Base-by-base conservation (phyloP, 2,888 invertebrate species). In the Sphinx pinastri region DNA sequence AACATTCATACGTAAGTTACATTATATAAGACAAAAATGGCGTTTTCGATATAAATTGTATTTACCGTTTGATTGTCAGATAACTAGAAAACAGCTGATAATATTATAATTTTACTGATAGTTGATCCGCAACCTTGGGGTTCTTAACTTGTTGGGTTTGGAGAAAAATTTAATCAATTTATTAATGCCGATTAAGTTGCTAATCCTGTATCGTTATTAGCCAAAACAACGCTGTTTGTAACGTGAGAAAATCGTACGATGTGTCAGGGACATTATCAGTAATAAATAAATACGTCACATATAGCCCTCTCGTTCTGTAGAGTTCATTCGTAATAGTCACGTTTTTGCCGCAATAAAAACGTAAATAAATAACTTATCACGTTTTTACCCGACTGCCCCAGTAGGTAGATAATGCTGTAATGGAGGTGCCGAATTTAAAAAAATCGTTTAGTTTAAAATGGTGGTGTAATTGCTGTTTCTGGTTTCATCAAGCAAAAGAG, bases 111-210 rank as follows among this genome's bases (percentile, higher is more conserved):
- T 59, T 72, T 70, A 73, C 74, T 76, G 69, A 69, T 63, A 63
- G 73, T 76, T 55, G 19, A 78, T 77, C 74, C 16, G 13, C 72
- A 63, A 54, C 77, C 78, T 76, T 77, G 75, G 73, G 72, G 72
- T 55, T 12, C 11, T 55, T 55, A 55, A 75, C 71, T 72, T 14
- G 31, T 70, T 70, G 60, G 16, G 10, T 63, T 55, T 47, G 47
- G 47, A 45, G 60, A 60, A 47, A 47, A 60, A 11, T 63, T 19
- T 63, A 49, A 63, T 63, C 63, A 47, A 49, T 63, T 63, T 63
- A 49, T 58, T 70, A 51, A 58, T 67, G 19, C 31, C 14, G 25
- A 38, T 58, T 58, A 58, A 13, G 7, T 63, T 7, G 19, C 19
- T 63, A 63, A 63, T 63, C 47, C 19, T 6, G 7, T 16, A 13